Evolutionary conservation across 2,888 invertebrate species (phyloP), one percentile per base, ranked within the genome.

Genomic region (Dolichomitus sp.): DNA sequence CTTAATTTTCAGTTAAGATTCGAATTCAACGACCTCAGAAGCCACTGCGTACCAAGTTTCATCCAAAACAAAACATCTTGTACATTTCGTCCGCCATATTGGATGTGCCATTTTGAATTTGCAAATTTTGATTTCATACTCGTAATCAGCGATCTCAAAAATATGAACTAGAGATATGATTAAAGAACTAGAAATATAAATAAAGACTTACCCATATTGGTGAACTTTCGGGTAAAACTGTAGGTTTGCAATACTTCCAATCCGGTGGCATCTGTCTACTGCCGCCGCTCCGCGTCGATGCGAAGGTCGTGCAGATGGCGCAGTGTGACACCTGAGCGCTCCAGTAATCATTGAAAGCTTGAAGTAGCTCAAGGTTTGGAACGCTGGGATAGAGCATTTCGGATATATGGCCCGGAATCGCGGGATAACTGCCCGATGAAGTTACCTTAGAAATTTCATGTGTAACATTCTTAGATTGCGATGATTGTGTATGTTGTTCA

Each of bases 261-360:
- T 92, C 91, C 0, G 91, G 88, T 23, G 92, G 91, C 92, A 93
- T 92, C 84, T 90, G 87, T 42, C 90, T 90, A 19, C 89, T 91
- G 1, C 86, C 89, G 7, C 90, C 90, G 23, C 88, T 89, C 52
- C 86, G 89, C 17, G 88, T 87, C 5, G 91, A 88, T 0, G 93
- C 91, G 87, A 96, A 95, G 11, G 95, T 93, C 4, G 94, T 93
- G 88, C 96, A 96, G 14, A 96, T 92, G 12, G 95, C 93, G 91
- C 96, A 96, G 86, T 95, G 94, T 0, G 96, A 96, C n/a, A 93
- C 92, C 68, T 94, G 92, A 52, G 92, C 91, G 76, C 95, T 94
- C 92, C 94, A 94, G 75, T 92, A 94, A 70, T 92, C 89, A 88
- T 96, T 96, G 91, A 94, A 95, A 0, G 92, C 90, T 83, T 92